A percentile compares a stretch with the other conserved stretches of the same genome.
These are phyloP conservation scores for Epirrhoe tristata DNA, from an alignment of 2,888 invertebrate genomes.

Conservation along the genomic window DNA sequence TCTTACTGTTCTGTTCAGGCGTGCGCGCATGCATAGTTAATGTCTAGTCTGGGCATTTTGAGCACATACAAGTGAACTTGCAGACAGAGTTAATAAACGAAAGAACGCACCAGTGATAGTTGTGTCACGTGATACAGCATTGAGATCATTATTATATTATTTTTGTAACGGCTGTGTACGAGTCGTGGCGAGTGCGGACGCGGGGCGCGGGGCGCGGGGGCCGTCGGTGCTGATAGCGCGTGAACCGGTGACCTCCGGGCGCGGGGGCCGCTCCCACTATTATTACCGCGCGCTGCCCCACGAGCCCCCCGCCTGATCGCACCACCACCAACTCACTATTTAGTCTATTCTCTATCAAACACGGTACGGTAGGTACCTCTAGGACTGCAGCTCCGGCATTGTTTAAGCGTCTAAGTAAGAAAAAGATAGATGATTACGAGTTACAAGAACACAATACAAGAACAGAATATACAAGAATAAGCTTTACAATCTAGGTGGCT, in stretches of 20 bases:
- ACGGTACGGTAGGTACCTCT: too few species aligned
- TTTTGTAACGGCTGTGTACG: conserved; percentile 24
- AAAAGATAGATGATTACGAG: too few species aligned
- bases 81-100: background rate
- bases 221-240: conserved; percentile 27
- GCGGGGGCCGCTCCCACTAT: conserved; percentile 13
- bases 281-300: background rate
- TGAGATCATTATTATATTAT: conserved; percentile 18
- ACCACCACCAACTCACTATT: background rate
- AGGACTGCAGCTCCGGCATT: too few species aligned
- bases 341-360: too few species aligned
- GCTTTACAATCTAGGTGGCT: too few species aligned
- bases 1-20: background rate
- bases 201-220: conserved; percentile 59
- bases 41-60: background rate
- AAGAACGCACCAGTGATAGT: background rate
- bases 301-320: background rate
- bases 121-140: conserved; percentile 8
- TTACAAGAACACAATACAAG: too few species aligned
- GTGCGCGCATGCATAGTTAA: background rate
- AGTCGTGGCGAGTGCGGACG: conserved; percentile 35
- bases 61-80: too few species aligned
- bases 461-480: too few species aligned
- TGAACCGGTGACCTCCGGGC: conserved; percentile 28
- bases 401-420: too few species aligned